Base-by-base conservation (phyloP, 2,888 invertebrate species). In the Netelia inedita region DNA sequence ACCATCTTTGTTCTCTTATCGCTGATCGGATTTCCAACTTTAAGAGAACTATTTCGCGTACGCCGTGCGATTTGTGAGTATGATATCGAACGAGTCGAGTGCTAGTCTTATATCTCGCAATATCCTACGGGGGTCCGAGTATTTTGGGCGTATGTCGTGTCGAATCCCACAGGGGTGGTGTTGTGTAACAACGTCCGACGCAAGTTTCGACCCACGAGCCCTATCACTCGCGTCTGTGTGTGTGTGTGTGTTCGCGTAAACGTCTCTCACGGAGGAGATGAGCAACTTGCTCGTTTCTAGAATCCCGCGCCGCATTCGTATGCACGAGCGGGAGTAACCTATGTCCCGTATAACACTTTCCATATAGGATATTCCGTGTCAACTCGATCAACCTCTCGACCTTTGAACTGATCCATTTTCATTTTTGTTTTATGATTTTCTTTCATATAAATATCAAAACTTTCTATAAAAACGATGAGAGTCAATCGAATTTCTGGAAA, bases 211-310 rank as follows among this genome's bases (percentile, higher is more conserved):
- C 10, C 63, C 3, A 23, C 41, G 14, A 41, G 28, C 35, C 28
- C 10, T 59, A 50, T 41, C 50, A 55, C 28, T 43, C 46, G 11
- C 80, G 11, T 21, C 28, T 28, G 9, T 76, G 68, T 78, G 79
- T 16, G 89, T 88, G 89, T 89, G 91, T 92, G 92, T 92, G 91
- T 91, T 90, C 89, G 86, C 82, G 88, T 83, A 85, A 88, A 87
- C 86, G 86, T 87, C 87, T 89, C 74, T 88, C 89, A 87, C 59
- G 88, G 86, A 88, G 87, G 88, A 87, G 88, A 89, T 85, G 84
- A 65, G 28, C 63, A 23, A 28, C 59, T 41, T 73, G 71, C 41
- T 76, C 72, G 73, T 73, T 86, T 89, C 90, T 89, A 88, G 87
- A 83, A 82, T 87, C 85, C 84, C 83, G 61, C 85, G 75, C 82